Evolutionary conservation across 1,140 invertebrate genomes (phyloP).

Genomic region (Samia ricini): DNA sequence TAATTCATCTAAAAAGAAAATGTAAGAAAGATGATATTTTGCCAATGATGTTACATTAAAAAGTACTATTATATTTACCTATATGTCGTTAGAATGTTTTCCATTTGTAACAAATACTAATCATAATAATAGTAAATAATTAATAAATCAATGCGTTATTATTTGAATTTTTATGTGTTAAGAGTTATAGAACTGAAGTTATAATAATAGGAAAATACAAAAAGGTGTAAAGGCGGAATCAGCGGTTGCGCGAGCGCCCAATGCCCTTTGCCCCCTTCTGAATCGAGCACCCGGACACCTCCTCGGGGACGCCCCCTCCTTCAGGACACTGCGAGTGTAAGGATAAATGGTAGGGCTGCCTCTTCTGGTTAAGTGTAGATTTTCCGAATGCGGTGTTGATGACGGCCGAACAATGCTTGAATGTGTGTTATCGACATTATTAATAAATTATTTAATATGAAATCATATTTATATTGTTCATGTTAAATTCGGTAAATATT

Average conservation of each 20-base stretch:
- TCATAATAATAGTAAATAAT: no score
- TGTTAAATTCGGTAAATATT: no score
- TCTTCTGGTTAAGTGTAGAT: constrained; percentile 77
- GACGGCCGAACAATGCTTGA: constrained; percentile 53
- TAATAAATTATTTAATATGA: background rate
- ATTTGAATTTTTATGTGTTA: no score
- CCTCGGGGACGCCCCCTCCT: constrained; percentile 25
- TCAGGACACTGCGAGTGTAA: constrained; percentile 68
- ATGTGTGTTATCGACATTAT: constrained; percentile 4
- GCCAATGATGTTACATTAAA: no score
- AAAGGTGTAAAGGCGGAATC: constrained; percentile 48
- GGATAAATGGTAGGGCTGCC: constrained; percentile 76
- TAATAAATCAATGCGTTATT: no score
- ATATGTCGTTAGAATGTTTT: no score
- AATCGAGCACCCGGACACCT: constrained; percentile 41
- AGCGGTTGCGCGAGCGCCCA: constrained; percentile 57
- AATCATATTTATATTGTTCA: no score
- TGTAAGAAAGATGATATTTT: no score
- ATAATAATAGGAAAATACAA: background rate
- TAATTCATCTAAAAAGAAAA: no score
- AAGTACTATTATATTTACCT: no score
- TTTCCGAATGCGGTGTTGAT: constrained; percentile 77
- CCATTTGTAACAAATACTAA: no score
- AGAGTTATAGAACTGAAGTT: background rate
- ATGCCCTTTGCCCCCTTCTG: constrained; percentile 64